Percentiles rank a stretch among this genome's conserved stretches.
These are phyloP conservation scores for Lithophane socia DNA, from an alignment of 2,888 invertebrate genomes.

Conservation along the genomic window DNA sequence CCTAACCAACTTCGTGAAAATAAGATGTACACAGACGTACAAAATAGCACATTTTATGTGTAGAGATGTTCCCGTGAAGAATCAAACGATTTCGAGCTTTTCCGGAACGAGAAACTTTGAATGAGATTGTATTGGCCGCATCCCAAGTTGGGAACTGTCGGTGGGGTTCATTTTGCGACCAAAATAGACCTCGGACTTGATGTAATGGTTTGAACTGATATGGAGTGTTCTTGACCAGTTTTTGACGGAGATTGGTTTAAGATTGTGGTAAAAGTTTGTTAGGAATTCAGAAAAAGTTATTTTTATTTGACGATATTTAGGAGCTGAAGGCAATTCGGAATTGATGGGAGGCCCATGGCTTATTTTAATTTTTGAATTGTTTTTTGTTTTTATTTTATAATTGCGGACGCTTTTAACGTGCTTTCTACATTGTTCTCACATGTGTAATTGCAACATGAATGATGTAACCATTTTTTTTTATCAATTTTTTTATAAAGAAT, in stretches of 20 bases:
- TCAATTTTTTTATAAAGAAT: no score
- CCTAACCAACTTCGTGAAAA: constrained; percentile 1
- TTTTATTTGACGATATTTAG: constrained; percentile 1
- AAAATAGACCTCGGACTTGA: constrained; percentile 57
- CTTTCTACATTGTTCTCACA: no score
- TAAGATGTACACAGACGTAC: constrained; percentile 20
- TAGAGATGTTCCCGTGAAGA: constrained; percentile 53
- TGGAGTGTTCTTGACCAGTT: constrained; percentile 50
- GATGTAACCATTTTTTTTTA: no score
- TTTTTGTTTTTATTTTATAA: no score
- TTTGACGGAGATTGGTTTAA: constrained; percentile 46
- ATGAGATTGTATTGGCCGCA: constrained; percentile 88
- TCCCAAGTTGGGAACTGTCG: constrained; percentile 77
- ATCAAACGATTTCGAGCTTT: constrained; percentile 72
- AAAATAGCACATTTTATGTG: constrained; percentile 34
- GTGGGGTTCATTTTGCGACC: constrained; percentile 58
- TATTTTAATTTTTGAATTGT: no score
- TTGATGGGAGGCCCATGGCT: not conserved
- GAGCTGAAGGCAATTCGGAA: not conserved
- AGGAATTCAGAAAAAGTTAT: not conserved
- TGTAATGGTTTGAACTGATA: constrained; percentile 57
- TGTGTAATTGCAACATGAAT: no score
- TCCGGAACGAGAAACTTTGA: constrained; percentile 81
- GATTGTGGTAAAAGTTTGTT: constrained; percentile 33
- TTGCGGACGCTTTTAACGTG: no score